phyloP scores from a whole-genome alignment of 2,888 invertebrate genomes.

The Deroplatys truncata region DNA sequence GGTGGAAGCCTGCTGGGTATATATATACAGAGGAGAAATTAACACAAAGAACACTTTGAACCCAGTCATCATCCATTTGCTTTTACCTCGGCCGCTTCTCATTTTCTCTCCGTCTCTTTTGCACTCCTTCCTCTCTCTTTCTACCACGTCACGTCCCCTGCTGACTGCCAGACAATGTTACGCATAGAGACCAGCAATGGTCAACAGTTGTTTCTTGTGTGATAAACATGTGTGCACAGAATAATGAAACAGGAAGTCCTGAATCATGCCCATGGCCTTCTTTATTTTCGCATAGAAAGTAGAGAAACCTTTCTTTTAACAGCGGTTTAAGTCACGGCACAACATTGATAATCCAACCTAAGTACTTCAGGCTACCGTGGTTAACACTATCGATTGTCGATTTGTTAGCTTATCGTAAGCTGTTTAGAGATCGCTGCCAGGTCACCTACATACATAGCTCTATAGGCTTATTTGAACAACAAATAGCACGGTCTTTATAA shows the following conservation, averaged over 20 bases:
- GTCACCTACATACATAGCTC: no score
- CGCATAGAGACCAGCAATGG: background rate
- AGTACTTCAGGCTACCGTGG: no score
- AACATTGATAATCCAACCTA: no score
- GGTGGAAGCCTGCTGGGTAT: background rate
- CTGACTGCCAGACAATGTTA: background rate
- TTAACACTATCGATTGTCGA: no score
- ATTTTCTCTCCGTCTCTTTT: background rate
- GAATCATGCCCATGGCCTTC: background rate
- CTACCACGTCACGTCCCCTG: background rate
- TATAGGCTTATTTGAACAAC: no score
- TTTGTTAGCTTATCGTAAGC: no score
- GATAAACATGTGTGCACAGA: background rate
- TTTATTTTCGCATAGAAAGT: background rate
- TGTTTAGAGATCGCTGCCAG: no score
- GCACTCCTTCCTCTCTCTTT: background rate
- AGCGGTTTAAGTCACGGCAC: no score
- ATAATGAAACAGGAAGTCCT: background rate
- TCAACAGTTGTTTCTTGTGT: background rate
- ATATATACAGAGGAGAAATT: constrained; percentile 4
- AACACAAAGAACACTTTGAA: constrained; percentile 18
- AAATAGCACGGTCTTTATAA: no score
- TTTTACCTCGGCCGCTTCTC: background rate
- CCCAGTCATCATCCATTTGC: constrained; percentile 1
- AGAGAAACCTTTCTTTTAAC: background rate